Evolutionary conservation across 2,888 invertebrate species (phyloP).

Genomic region (Apodemia hepburni): DNA sequence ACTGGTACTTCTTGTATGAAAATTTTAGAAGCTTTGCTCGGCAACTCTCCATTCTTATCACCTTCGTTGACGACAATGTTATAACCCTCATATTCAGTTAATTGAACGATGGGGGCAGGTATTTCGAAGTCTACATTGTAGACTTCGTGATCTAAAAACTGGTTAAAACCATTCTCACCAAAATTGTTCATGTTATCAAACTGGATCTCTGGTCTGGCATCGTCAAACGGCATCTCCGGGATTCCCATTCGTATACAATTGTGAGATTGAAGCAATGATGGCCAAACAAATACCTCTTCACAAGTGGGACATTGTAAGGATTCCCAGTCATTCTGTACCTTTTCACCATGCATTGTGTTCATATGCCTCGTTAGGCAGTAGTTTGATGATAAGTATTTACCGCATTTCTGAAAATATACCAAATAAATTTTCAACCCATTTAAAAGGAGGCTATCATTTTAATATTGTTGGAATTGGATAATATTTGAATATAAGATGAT

Average conservation of each 20-base stretch:
- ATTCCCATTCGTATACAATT: conserved; percentile 50
- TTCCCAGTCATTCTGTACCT: conserved; percentile 29
- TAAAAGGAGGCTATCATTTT: no score
- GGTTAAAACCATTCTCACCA: conserved; percentile 32
- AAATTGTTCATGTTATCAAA: conserved; percentile 48
- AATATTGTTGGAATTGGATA: no score
- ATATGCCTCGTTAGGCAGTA: conserved; percentile 56
- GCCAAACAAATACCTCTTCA: conserved; percentile 62
- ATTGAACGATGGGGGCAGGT: not conserved
- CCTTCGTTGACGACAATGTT: conserved; percentile 24
- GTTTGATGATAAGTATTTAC: conserved; percentile 50
- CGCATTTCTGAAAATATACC: conserved; percentile 52
- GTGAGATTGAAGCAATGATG: conserved; percentile 49
- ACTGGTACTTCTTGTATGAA: conserved; percentile 66
- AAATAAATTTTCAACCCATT: not conserved
- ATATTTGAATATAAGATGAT: no score
- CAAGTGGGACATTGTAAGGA: conserved; percentile 49
- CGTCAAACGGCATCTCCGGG: conserved; percentile 55
- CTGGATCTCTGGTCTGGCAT: conserved; percentile 53
- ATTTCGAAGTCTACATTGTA: no score
- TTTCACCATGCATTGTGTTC: conserved; percentile 39
- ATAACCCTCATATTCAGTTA: conserved; percentile 44
- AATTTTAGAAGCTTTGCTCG: conserved; percentile 48
- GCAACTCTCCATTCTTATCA: conserved; percentile 21
- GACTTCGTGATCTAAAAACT: not conserved